These are phyloP conservation scores for Trachelus iudaicus DNA, from an alignment of 2,888 invertebrate species.

Conservation along the genomic window DNA sequence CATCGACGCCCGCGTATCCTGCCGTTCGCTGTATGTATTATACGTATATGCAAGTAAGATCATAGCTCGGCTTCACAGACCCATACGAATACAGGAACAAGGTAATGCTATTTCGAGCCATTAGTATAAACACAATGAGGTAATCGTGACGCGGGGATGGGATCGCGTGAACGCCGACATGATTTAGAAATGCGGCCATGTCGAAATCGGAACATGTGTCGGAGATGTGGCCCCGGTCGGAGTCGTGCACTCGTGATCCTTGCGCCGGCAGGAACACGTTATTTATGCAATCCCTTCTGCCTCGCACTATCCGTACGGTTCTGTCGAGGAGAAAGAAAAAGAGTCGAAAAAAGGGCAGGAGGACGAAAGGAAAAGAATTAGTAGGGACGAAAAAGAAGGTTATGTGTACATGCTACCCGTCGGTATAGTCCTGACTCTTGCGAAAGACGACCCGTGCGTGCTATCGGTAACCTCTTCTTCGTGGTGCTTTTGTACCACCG, in stretches of 20 bases:
- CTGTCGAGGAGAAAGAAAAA: neutral
- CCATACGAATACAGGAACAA: constrained; percentile 34
- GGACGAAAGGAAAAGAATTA: neutral
- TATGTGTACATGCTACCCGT: neutral
- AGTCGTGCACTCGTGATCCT: constrained; percentile 3
- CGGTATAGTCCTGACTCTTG: neutral
- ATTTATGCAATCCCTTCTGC: neutral
- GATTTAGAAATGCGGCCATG: constrained; percentile 24
- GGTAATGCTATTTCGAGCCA: constrained; percentile 40
- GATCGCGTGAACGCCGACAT: constrained; percentile 17
- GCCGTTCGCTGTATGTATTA: neutral
- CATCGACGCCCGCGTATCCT: neutral
- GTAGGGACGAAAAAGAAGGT: neutral
- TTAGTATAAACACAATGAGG: constrained; percentile 55
- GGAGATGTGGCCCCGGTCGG: neutral
- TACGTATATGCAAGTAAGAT: neutral
- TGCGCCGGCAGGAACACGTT: constrained; percentile 3
- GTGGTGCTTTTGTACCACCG: neutral
- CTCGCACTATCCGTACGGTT: neutral
- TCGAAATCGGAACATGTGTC: constrained; percentile 15
- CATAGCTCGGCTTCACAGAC: constrained; percentile 17
- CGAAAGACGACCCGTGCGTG: neutral
- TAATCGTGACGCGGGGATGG: constrained; percentile 26
- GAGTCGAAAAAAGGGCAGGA: neutral
- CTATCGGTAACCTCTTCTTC: neutral